A percentile compares a stretch with the other conserved stretches of the same genome.
These are phyloP conservation scores for Dromiciops gliroides DNA, from an alignment of 2,113 vertebrate species.

Conservation along the genomic window DNA sequence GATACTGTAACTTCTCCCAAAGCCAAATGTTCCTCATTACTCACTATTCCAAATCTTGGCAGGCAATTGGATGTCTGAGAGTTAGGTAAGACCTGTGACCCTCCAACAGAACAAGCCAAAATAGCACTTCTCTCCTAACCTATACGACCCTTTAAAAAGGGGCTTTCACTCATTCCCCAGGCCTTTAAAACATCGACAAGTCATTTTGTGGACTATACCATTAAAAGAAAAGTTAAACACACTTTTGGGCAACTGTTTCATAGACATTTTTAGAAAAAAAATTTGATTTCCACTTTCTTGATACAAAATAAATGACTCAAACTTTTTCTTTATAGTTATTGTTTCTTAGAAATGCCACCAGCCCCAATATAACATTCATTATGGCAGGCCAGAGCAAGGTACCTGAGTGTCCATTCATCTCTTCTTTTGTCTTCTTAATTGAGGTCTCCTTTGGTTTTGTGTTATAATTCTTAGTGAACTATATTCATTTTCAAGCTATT, in stretches of 20 bases:
- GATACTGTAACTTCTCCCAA: neutral
- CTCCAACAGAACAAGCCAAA: neutral
- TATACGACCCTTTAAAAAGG: neutral
- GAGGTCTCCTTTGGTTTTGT: neutral
- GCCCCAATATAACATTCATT: neutral
- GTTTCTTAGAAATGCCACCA: neutral
- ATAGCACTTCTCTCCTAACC: neutral
- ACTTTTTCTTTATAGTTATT: neutral
- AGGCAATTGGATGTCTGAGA: neutral
- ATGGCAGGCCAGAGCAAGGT: neutral
- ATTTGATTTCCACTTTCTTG: constrained; percentile 16
- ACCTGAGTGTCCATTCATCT: neutral
- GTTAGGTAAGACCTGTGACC: neutral
- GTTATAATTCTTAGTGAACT: neutral
- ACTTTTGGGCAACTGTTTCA: constrained; percentile 13
- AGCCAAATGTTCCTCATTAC: neutral
- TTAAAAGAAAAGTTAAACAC: neutral
- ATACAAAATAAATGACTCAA: neutral
- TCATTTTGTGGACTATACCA: constrained; percentile 9
- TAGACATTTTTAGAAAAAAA: neutral
- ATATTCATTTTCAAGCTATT: neutral
- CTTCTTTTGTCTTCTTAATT: neutral
- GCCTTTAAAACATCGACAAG: neutral
- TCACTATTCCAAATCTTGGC: constrained; percentile 5
- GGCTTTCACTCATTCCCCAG: constrained; percentile 7